Conservation (phyloP, 30 jellyfish, hydroid and myxozoan species). For the Nemopilema nomurai region DNA sequence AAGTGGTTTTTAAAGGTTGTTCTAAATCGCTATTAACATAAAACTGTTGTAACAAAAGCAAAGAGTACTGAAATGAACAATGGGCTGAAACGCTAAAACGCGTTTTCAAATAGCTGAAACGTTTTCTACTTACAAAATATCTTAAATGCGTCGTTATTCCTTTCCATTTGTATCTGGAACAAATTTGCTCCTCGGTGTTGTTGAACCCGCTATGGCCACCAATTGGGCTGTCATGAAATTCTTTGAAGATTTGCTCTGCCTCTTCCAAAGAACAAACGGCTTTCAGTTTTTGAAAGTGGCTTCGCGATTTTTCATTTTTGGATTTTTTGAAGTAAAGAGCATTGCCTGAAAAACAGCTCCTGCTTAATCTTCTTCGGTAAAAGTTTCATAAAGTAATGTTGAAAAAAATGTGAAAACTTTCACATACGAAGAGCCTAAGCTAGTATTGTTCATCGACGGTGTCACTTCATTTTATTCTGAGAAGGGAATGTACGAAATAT, state of each 20-base stretch:
- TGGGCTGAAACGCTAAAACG: neutral
- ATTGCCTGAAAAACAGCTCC: conserved; percentile 6
- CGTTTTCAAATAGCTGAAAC: neutral
- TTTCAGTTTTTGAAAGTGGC: conserved; percentile 13
- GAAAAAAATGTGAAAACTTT: neutral
- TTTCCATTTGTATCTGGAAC: conserved; percentile 22
- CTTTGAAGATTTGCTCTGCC: conserved; percentile 9
- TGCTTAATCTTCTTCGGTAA: neutral
- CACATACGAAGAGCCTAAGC: neutral
- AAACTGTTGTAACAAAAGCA: neutral
- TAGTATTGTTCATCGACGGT: neutral
- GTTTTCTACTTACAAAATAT: conserved; percentile 4
- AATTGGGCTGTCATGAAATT: conserved; percentile 41
- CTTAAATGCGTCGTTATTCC: conserved; percentile 30
- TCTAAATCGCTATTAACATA: neutral
- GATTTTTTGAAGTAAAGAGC: neutral
- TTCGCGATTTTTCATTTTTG: neutral
- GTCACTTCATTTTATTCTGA: neutral
- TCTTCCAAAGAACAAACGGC: conserved; percentile 29
- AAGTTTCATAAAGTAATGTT: neutral
- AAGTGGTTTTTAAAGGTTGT: neutral
- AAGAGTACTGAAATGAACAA: neutral
- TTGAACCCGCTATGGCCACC: conserved; percentile 38
- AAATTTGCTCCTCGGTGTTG: conserved; percentile 10
- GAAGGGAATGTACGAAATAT: neutral